Evolutionary conservation across 2,797 vertebrate species (phyloP).

Genomic region (Pangasius mekongensis): DNA sequence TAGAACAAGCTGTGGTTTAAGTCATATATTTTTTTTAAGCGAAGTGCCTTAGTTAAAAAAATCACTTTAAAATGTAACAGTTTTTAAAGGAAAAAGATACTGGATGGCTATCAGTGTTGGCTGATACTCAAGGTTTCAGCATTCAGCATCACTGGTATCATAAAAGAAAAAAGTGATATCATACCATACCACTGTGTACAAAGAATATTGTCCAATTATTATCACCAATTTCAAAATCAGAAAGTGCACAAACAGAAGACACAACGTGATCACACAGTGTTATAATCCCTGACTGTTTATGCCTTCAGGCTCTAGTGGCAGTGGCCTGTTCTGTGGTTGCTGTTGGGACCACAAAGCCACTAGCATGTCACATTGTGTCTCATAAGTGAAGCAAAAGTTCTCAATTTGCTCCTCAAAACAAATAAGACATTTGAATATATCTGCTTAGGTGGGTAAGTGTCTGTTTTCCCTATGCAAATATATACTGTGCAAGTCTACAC

Average conservation of each 20-base stretch:
- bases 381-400: constrained; percentile 21
- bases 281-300: background rate
- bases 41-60: background rate
- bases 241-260: background rate
- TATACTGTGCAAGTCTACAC: constrained; percentile 1
- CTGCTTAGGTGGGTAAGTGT: constrained; percentile 18
- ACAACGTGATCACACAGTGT: background rate
- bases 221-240: background rate
- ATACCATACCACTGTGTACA: too few relatives aligned
- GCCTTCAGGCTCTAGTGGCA: background rate
- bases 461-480: constrained; percentile 41
- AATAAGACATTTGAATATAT: constrained; percentile 32
- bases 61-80: background rate
- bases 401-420: constrained; percentile 18
- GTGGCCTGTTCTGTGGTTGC: background rate
- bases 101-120: background rate
- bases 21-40: background rate
- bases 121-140: background rate
- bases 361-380: constrained; percentile 11
- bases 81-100: background rate
- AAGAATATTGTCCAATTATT: background rate
- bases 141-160: background rate
- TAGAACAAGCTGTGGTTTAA: background rate
- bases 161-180: background rate
- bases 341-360: constrained; percentile 1